A percentile compares a stretch with the other conserved stretches of the same genome.
These are phyloP conservation scores for Paramormyrops kingsleyae DNA, from an alignment of 2,113 vertebrate species.

Conservation along the genomic window DNA sequence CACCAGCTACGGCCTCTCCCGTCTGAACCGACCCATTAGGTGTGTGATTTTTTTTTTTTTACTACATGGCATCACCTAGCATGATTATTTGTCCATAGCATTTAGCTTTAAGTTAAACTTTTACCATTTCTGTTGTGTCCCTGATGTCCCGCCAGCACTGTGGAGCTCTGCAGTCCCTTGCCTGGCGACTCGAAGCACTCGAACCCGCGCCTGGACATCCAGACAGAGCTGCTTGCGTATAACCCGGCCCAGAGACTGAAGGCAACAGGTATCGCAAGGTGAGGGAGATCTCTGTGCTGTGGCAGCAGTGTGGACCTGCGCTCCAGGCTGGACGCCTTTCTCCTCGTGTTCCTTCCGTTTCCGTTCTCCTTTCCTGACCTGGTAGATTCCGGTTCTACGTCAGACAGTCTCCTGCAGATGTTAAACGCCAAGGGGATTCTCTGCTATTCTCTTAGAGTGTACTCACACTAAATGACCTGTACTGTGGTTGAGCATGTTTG, in stretches of 20 bases:
- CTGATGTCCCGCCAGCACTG: neutral
- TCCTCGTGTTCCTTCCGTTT: neutral
- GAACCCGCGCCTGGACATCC: slow-evolving; percentile 9
- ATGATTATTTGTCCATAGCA: neutral
- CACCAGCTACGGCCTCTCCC: slow-evolving; percentile 28
- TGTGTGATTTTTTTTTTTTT: neutral
- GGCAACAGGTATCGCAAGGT: slow-evolving; percentile 24
- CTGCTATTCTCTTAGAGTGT: neutral
- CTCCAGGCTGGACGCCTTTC: neutral
- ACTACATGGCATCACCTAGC: neutral
- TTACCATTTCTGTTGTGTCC: neutral
- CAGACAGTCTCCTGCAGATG: neutral
- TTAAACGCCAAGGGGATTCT: neutral
- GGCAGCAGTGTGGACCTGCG: neutral
- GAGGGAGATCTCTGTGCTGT: neutral
- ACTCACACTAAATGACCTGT: neutral
- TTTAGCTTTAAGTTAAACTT: neutral
- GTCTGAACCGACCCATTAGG: slow-evolving; percentile 19
- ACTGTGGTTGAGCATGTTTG: neutral
- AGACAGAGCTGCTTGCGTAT: slow-evolving; percentile 18
- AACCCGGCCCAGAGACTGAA: slow-evolving; percentile 22
- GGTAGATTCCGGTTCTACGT: neutral
- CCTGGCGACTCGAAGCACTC: neutral
- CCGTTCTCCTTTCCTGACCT: neutral
- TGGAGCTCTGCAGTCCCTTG: neutral